Evolutionary conservation across 2,797 vertebrate genomes (phyloP).

Genomic region (Danionella dracula): DNA sequence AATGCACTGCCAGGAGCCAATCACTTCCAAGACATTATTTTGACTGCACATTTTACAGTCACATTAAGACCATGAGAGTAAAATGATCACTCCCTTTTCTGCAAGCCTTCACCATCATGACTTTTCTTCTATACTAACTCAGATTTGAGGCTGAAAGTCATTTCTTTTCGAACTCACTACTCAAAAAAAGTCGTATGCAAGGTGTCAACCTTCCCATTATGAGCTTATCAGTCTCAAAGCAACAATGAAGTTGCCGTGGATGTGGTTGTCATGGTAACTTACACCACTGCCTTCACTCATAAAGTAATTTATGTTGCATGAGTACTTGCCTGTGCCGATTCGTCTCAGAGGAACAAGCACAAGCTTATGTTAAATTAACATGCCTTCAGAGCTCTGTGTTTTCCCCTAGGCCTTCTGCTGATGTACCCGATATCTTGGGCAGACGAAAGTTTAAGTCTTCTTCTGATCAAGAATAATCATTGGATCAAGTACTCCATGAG

Average conservation of each 20-base stretch:
- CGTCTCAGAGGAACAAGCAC: background rate
- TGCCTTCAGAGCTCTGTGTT: background rate
- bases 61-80: background rate
- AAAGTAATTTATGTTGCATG: conserved; percentile 42
- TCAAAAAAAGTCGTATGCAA: background rate
- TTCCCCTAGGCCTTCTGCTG: conserved; percentile 65
- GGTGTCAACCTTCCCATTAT: conserved; percentile 3
- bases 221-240: conserved; percentile 38
- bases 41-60: background rate
- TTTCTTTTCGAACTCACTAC: background rate
- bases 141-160: background rate
- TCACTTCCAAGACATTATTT: conserved; percentile 17
- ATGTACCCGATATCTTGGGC: conserved; percentile 68
- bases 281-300: conserved; percentile 46
- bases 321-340: conserved; percentile 9
- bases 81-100: background rate
- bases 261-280: conserved; percentile 55
- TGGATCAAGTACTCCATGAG: background rate
- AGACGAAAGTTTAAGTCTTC: conserved; percentile 59
- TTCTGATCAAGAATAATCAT: conserved; percentile 58
- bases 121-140: background rate
- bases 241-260: conserved; percentile 42
- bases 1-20: conserved; percentile 5
- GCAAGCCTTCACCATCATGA: background rate
- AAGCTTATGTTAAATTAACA: background rate